Base-by-base conservation (phyloP, 2,797 vertebrate species). In the Orientallactaga sibirica region DNA sequence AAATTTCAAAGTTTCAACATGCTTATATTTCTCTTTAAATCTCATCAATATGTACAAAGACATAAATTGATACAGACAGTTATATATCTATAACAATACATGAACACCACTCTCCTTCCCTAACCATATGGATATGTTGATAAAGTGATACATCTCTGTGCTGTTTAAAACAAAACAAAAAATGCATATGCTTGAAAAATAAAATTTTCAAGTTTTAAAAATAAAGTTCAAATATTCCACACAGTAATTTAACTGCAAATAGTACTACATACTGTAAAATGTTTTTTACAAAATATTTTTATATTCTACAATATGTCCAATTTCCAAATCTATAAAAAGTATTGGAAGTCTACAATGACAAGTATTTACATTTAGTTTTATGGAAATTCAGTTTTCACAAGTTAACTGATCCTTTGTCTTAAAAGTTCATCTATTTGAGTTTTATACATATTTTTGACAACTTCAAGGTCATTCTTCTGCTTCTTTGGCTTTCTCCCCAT, bases 361-460 rank as follows among this genome's bases (percentile, higher is more conserved):
- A 92, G 94, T 95, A 89, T 97, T 97, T 97, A 97, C 96, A 96
- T 90, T 95, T 96, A 98, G 70, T 96, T 93, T 96, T 71, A 96
- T 84, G 78, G 92, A 92, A 97, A 89, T 95, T 87, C 88, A 93
- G 77, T 92, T 85, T 96, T 86, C 87, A 96, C 91, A 80, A 96
- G 79, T 97, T 97, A 98, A 81, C 97, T 98, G 22, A 98, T 98
- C 55, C 98, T 98, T 88, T 98, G 98, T 97, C 99, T 98, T 92
- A 99, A 97, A 96, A 99, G 98, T 98, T 99, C 99, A 92, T 99
- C 99, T 93, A 99, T 99, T 96, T 99, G 99, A 85, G 98, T 99
- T 98, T 99, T 99, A 96, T 99, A 99, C 99, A 99, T 99, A 96
- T 99, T 99, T 98, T 99, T 99, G 86, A 99, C 99, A 97, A 99